A percentile compares a stretch with the other conserved stretches of the same genome.
phyloP scores from a whole-genome alignment of 37 sponge, comb jelly and placozoan genomes.

The Axinella damicornis region DNA sequence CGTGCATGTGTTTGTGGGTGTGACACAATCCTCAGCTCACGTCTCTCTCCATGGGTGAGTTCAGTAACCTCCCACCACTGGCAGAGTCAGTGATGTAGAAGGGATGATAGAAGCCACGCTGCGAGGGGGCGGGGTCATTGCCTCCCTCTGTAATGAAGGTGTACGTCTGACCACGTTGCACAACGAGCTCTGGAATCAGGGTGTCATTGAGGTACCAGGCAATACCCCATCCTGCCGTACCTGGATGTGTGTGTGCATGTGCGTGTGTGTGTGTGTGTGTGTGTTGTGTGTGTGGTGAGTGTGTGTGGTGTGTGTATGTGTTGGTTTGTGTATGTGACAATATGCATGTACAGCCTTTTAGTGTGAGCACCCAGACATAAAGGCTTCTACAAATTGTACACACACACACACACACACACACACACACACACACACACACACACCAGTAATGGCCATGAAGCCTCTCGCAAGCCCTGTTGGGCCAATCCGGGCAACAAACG shows the following conservation, averaged over 20 bases:
- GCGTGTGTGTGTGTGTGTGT: no score
- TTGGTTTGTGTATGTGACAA: no score
- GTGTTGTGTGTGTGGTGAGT: no score
- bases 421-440: not conserved
- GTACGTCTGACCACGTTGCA: slow-evolving; percentile 67
- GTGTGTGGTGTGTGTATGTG: no score
- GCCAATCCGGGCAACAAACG: slow-evolving; percentile 59
- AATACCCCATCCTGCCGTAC: slow-evolving; percentile 73
- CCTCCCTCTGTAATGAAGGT: slow-evolving; percentile 77
- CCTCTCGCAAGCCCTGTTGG: slow-evolving; percentile 60
- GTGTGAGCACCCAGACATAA: no score
- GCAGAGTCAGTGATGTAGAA: slow-evolving; percentile 77
- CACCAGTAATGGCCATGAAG: slow-evolving; percentile 72
- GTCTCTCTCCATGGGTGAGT: not conserved
- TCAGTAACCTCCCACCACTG: slow-evolving; percentile 37
- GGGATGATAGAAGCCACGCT: slow-evolving; percentile 65
- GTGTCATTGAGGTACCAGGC: slow-evolving; percentile 77
- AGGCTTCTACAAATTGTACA: no score
- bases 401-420: not conserved
- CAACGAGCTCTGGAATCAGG: slow-evolving; percentile 67
- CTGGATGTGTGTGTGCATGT: slow-evolving; percentile 7
- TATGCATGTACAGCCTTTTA: no score
- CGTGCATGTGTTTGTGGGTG: no score
- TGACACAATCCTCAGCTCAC: not conserved
- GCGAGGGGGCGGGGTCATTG: slow-evolving; percentile 9